A percentile compares a stretch with the other conserved stretches of the same genome.
Evolutionary conservation across 2,113 vertebrate genomes (phyloP).

Genomic region (Ceyx cyanopectus): DNA sequence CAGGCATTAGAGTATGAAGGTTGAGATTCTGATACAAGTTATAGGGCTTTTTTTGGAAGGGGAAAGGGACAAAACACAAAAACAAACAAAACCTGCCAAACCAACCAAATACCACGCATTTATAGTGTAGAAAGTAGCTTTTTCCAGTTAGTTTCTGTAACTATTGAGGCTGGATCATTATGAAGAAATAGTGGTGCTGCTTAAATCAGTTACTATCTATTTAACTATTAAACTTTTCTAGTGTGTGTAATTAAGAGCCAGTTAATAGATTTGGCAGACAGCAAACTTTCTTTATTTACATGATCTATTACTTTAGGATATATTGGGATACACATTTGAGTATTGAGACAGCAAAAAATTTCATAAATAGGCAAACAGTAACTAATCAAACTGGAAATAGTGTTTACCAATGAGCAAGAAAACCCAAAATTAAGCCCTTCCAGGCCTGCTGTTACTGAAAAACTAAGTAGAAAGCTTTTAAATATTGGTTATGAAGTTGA

Average conservation of each 20-base stretch:
- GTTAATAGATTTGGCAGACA: background rate
- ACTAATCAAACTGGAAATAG: background rate
- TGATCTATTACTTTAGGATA: background rate
- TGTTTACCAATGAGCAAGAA: background rate
- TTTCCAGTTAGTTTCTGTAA: background rate
- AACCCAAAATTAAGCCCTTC: background rate
- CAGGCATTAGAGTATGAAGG: background rate
- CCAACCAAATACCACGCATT: background rate
- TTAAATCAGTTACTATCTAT: background rate
- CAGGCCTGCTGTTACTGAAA: background rate
- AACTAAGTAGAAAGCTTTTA: background rate
- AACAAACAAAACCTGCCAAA: too few relatives aligned
- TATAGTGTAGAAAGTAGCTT: background rate
- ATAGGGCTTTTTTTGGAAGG: background rate
- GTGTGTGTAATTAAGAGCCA: background rate
- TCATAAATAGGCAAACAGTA: background rate
- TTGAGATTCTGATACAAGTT: background rate
- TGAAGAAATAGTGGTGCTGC: background rate
- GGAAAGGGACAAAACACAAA: background rate
- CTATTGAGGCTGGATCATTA: background rate
- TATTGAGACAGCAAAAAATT: background rate
- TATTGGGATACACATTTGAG: background rate
- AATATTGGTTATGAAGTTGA: background rate
- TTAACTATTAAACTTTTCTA: background rate
- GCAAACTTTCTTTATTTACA: background rate